phyloP scores from a whole-genome alignment of 2,113 vertebrate genomes.

The Passer domesticus region DNA sequence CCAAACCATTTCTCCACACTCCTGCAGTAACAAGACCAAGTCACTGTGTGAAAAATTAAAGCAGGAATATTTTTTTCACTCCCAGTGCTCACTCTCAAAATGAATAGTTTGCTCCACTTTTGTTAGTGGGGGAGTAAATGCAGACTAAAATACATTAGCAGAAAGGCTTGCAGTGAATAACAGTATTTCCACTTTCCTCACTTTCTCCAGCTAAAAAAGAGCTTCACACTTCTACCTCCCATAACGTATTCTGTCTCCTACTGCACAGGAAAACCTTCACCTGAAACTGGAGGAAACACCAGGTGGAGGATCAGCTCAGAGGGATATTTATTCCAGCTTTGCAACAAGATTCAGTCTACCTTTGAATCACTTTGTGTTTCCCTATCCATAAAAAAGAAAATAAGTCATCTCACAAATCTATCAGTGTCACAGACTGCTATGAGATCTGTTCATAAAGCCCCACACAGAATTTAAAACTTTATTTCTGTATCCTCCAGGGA shows the following conservation, averaged over 20 bases:
- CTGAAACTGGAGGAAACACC: not conserved
- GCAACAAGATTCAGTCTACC: not conserved
- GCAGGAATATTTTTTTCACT: conserved; percentile 9
- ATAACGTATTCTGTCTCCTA: not conserved
- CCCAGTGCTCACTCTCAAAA: not conserved
- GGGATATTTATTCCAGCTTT: not conserved
- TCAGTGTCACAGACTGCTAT: not conserved
- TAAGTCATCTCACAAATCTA: not conserved
- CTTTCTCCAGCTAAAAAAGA: conserved; percentile 10
- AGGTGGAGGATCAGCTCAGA: not conserved
- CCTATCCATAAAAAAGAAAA: not conserved
- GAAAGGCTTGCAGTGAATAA: conserved; percentile 14
- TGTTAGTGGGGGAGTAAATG: not conserved
- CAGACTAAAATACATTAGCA: not conserved
- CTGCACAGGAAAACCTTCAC: not conserved
- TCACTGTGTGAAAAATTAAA: not conserved
- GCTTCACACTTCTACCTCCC: not conserved
- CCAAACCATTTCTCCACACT: not conserved
- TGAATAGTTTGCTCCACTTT: not conserved
- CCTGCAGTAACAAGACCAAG: not conserved
- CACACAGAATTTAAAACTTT: not conserved
- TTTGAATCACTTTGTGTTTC: not conserved
- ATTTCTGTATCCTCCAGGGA: conserved; percentile 5
- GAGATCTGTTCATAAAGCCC: not conserved
- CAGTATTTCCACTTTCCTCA: not conserved